Percentiles rank a stretch among this genome's conserved stretches.
phyloP scores from a whole-genome alignment of 2,113 vertebrate genomes.

The Turnix velox region DNA sequence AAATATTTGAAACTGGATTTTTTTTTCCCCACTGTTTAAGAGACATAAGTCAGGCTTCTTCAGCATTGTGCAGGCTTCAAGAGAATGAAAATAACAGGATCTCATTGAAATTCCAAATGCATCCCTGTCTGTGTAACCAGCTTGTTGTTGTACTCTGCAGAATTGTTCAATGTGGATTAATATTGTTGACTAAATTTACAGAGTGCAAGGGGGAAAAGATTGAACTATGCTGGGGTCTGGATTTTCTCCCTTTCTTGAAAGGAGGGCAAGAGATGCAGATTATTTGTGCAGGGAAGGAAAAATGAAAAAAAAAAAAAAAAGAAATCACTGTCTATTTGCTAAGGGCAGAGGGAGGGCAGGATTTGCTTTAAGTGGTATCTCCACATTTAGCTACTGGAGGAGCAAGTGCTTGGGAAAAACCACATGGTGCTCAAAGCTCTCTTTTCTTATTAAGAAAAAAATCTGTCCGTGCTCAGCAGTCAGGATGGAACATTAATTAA shows the following conservation, averaged over 20 bases:
- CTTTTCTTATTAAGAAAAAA: slow-evolving; percentile 54
- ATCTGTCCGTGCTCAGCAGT: slow-evolving; percentile 31
- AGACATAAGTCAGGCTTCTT: slow-evolving; percentile 24
- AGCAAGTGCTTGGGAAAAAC: slow-evolving; percentile 47
- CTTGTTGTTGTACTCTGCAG: slow-evolving; percentile 59
- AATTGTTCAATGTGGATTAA: slow-evolving; percentile 62
- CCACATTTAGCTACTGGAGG: slow-evolving; percentile 44
- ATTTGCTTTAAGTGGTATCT: slow-evolving; percentile 27
- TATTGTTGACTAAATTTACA: slow-evolving; percentile 57
- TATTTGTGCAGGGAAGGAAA: background rate
- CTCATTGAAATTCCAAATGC: slow-evolving; percentile 52
- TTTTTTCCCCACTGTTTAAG: background rate
- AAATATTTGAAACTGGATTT: slow-evolving; percentile 18
- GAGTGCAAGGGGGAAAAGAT: background rate
- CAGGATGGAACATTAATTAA: slow-evolving; percentile 36
- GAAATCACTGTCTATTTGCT: slow-evolving; percentile 3
- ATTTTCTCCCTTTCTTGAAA: slow-evolving; percentile 37
- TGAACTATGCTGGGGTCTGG: slow-evolving; percentile 42
- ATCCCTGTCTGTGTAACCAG: slow-evolving; percentile 53
- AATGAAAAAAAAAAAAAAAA: background rate
- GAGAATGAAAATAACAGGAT: slow-evolving; percentile 43
- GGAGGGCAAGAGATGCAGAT: background rate
- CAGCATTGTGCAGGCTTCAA: slow-evolving; percentile 27
- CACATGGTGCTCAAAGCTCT: slow-evolving; percentile 56
- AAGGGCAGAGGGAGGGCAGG: slow-evolving; percentile 34